phyloP scores from a whole-genome alignment of 2,888 invertebrate genomes.

The Alloplasta piceator region DNA sequence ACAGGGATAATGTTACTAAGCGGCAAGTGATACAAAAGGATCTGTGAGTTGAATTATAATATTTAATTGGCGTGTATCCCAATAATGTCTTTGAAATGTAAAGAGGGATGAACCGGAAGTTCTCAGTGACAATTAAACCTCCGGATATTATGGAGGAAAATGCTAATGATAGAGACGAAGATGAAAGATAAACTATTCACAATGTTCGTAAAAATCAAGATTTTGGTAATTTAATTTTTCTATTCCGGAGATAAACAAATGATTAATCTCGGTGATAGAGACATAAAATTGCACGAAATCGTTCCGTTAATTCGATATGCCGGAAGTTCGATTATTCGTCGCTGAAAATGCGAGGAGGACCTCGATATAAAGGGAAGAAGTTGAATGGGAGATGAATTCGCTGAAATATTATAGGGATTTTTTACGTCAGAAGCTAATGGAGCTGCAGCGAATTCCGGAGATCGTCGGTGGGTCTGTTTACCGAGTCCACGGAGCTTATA shows the following conservation, averaged over 20 bases:
- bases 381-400: conserved; percentile 3
- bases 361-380: background rate
- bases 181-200: no score
- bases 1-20: no score
- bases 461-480: conserved; percentile 43
- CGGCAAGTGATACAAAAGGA: no score
- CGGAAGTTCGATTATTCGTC: background rate
- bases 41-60: no score
- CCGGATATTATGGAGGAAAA: no score
- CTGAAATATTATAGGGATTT: conserved; percentile 30
- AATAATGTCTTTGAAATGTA: no score
- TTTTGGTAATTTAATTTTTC: background rate
- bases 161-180: no score
- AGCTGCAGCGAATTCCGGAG: conserved; percentile 8
- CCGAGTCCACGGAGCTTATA: conserved; percentile 44
- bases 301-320: background rate
- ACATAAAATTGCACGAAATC: background rate
- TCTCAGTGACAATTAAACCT: no score
- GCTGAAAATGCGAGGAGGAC: background rate
- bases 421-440: conserved; percentile 5
- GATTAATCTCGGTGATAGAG: background rate
- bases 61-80: no score
- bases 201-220: no score
- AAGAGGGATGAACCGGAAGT: no score
- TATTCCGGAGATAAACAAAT: background rate